Percentiles rank a stretch among this genome's conserved stretches.
Conservation (phyloP, 2,888 invertebrate species). For the Eupithecia insigniata region DNA sequence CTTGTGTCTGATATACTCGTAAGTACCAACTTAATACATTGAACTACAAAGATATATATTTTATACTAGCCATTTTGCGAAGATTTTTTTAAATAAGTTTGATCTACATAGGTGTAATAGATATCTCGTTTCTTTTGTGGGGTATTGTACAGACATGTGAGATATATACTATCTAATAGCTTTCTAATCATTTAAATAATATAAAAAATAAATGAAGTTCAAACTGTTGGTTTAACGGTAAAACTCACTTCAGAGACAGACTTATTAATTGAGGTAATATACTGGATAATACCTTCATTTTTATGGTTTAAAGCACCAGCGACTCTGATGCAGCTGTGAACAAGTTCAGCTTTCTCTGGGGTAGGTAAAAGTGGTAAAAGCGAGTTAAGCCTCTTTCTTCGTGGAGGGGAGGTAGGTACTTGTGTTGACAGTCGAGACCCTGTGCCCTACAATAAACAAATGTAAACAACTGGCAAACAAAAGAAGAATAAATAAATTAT, state of each 20-base stretch:
- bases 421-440: not conserved
- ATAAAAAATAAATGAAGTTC: not conserved
- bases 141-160: too few relatives aligned
- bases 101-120: too few relatives aligned
- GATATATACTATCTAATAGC: too few relatives aligned
- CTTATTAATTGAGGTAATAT: not conserved
- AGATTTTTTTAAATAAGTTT: too few relatives aligned
- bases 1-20: too few relatives aligned
- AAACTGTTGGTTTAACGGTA: not conserved
- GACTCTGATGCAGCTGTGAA: not conserved
- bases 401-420: too few relatives aligned
- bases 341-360: not conserved
- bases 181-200: too few relatives aligned
- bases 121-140: too few relatives aligned
- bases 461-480: not conserved
- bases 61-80: too few relatives aligned
- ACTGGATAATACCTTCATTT: not conserved
- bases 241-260: not conserved
- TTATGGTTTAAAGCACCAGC: not conserved
- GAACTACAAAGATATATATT: too few relatives aligned
- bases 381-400: not conserved
- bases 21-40: too few relatives aligned
- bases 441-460: not conserved
- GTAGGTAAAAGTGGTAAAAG: slow-evolving; percentile 1
- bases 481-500: not conserved